These are phyloP conservation scores for Bryconaethiops microstoma DNA, from an alignment of 2,797 vertebrate genomes.

Conservation along the genomic window DNA sequence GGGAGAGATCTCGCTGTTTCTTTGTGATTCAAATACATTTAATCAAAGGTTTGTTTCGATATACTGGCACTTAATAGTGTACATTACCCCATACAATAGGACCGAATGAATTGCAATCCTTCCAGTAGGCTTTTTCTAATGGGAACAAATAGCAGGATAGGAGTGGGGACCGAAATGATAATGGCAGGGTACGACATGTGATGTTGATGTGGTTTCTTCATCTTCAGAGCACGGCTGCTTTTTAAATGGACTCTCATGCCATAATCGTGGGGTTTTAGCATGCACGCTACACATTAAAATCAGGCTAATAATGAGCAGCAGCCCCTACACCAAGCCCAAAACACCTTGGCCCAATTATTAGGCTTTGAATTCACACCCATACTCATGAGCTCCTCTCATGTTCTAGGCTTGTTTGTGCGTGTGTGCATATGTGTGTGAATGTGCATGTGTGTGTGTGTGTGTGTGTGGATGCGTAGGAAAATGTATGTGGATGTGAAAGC, in stretches of 20 bases:
- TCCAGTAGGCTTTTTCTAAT: constrained; percentile 65
- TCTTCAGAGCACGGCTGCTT: constrained; percentile 62
- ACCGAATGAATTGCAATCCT: constrained; percentile 75
- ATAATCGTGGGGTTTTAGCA: constrained; percentile 62
- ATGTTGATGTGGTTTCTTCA: constrained; percentile 74
- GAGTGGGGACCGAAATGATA: constrained; percentile 71
- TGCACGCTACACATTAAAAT: constrained; percentile 48
- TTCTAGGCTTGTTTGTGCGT: not conserved
- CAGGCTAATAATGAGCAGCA: constrained; percentile 46
- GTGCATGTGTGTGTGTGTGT: not conserved
- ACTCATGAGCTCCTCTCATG: constrained; percentile 40
- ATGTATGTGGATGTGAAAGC: constrained; percentile 2
- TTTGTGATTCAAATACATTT: constrained; percentile 87
- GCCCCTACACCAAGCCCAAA: constrained; percentile 32
- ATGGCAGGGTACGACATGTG: constrained; percentile 74
- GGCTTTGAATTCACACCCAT: constrained; percentile 48
- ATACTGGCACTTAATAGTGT: constrained; percentile 82
- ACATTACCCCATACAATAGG: constrained; percentile 81
- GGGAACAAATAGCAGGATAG: constrained; percentile 74
- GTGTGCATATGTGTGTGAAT: too few species aligned
- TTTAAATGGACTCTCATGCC: constrained; percentile 68
- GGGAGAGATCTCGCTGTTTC: constrained; percentile 80
- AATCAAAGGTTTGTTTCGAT: constrained; percentile 86
- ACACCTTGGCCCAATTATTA: constrained; percentile 54
- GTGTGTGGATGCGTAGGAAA: not conserved